Conservation (phyloP, 2,888 invertebrate genomes). For the Stramonita haemastoma region DNA sequence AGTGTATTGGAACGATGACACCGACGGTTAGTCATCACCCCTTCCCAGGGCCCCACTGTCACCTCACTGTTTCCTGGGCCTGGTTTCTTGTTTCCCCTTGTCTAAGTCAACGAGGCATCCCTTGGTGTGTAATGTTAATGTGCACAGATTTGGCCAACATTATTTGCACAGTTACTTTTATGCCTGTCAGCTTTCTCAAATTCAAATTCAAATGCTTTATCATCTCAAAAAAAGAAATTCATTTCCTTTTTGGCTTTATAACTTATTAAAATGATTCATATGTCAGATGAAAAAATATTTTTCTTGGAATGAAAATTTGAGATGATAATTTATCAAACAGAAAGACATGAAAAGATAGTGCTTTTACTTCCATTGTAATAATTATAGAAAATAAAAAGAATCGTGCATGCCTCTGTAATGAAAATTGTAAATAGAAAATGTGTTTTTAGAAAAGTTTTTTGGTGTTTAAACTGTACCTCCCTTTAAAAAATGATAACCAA, state of each 20-base stretch:
- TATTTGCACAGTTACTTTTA: not conserved
- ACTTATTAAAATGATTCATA: no score
- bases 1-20: constrained; percentile 49
- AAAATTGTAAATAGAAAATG: no score
- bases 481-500: no score
- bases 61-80: not conserved
- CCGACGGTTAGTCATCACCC: constrained; percentile 48
- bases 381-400: no score
- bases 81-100: not conserved
- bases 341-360: not conserved
- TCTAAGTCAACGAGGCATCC: not conserved
- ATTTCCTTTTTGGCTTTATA: no score
- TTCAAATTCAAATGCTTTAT: no score
- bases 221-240: no score
- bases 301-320: not conserved
- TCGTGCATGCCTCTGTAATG: no score
- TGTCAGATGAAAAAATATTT: no score
- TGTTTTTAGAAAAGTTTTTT: no score
- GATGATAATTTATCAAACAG: not conserved
- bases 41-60: not conserved
- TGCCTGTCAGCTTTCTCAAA: no score
- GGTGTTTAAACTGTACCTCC: no score
- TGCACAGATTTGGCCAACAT: not conserved
- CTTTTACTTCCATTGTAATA: not conserved
- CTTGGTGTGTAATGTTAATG: not conserved